A percentile compares a stretch with the other conserved stretches of the same genome.
Conservation (phyloP, 2,888 invertebrate species). For the Lasioglossum lativentre region DNA sequence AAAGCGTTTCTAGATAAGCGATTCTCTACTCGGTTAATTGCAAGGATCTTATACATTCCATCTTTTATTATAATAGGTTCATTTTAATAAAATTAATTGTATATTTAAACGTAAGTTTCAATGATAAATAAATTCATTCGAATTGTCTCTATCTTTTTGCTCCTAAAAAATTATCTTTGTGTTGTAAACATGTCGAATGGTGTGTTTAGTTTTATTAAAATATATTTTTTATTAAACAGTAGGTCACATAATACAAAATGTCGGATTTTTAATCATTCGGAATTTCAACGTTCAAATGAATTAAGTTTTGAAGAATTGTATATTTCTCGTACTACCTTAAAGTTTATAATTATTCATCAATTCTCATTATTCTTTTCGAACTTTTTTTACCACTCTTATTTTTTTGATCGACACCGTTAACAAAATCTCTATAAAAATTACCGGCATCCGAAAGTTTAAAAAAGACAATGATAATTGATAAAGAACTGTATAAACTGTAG, state of each 20-base stretch:
- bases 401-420: not conserved
- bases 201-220: conserved; percentile 60
- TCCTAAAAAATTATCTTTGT: not conserved
- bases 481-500: not conserved
- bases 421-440: not conserved
- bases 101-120: not conserved
- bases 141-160: not conserved
- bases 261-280: not conserved
- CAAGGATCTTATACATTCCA: not conserved
- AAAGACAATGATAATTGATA: not conserved
- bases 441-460: not conserved
- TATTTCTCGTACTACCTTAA: not conserved
- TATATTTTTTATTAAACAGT: conserved; percentile 64
- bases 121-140: not conserved
- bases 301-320: not conserved
- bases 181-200: not conserved
- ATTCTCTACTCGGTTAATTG: not conserved
- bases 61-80: not conserved
- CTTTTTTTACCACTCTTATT: not conserved
- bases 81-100: conserved; percentile 16
- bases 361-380: not conserved
- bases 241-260: not conserved
- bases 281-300: not conserved
- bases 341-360: not conserved
- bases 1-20: conserved; percentile 17